These are phyloP conservation scores for Eubasilissa splendida DNA, from an alignment of 2,888 invertebrate species.

Conservation along the genomic window DNA sequence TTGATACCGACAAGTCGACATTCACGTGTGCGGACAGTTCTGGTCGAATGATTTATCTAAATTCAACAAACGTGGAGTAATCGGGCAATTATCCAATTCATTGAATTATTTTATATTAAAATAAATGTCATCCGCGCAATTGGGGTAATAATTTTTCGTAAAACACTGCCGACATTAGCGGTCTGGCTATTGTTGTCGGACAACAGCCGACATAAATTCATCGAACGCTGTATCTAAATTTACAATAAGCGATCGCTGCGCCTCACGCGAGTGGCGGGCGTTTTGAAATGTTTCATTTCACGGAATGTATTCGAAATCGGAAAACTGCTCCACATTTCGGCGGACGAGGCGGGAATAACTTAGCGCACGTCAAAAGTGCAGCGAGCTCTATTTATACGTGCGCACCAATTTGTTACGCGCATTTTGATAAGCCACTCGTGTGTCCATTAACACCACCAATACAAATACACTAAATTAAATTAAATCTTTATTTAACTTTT, in stretches of 20 bases:
- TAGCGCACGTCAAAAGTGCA: slow-evolving; percentile 11
- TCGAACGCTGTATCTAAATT: slow-evolving; percentile 50
- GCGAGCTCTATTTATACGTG: too few relatives aligned
- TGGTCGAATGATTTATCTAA: slow-evolving; percentile 56
- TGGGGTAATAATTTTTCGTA: slow-evolving; percentile 56
- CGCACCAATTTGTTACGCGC: too few relatives aligned
- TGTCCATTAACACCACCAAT: too few relatives aligned
- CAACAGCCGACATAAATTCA: slow-evolving; percentile 41
- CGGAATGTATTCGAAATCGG: slow-evolving; percentile 36
- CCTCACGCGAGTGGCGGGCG: slow-evolving; percentile 17
- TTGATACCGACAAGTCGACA: slow-evolving; percentile 6
- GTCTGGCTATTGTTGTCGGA: slow-evolving; percentile 55
- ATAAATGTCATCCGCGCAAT: slow-evolving; percentile 58
- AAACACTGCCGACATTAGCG: slow-evolving; percentile 51
- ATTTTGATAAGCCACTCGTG: too few relatives aligned
- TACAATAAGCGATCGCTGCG: slow-evolving; percentile 40
- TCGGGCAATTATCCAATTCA: slow-evolving; percentile 59
- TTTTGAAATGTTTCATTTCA: slow-evolving; percentile 40
- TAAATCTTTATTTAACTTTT: too few relatives aligned
- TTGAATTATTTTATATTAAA: slow-evolving; percentile 59
- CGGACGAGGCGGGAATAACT: slow-evolving; percentile 23
- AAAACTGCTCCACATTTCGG: slow-evolving; percentile 38
- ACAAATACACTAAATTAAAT: too few relatives aligned
- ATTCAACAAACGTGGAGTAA: slow-evolving; percentile 49
- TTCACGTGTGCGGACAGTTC: slow-evolving; percentile 33